These are phyloP conservation scores for Abramis brama DNA, from an alignment of 2,113 vertebrate genomes.

Conservation along the genomic window DNA sequence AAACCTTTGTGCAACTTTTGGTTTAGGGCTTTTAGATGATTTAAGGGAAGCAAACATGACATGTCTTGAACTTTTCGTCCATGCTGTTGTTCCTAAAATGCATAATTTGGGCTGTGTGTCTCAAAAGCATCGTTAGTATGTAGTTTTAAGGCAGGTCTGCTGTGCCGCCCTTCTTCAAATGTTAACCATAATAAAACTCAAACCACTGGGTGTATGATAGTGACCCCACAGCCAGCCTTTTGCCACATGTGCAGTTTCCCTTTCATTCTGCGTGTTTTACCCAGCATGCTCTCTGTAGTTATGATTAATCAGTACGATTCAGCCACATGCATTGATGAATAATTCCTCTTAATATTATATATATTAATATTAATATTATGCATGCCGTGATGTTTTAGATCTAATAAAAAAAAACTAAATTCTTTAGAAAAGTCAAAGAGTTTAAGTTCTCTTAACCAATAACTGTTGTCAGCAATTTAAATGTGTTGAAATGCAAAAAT, in stretches of 20 bases:
- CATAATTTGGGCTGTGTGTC: neutral
- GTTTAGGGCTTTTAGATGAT: neutral
- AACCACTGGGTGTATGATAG: slow-evolving; percentile 1
- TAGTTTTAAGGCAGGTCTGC: neutral
- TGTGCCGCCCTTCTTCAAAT: neutral
- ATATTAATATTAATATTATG: neutral
- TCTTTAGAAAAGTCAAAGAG: neutral
- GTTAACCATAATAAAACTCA: neutral
- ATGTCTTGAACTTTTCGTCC: neutral
- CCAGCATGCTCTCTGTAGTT: neutral
- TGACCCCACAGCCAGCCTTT: neutral
- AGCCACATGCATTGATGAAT: neutral
- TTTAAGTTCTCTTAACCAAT: no score
- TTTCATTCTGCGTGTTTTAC: neutral
- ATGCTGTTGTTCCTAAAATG: neutral
- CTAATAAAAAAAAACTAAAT: neutral
- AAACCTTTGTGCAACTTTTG: neutral
- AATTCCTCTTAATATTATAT: neutral
- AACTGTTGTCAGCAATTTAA: no score
- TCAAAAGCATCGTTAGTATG: neutral
- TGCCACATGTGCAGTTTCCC: neutral
- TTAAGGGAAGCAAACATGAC: neutral
- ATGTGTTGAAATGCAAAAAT: no score
- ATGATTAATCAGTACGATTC: neutral
- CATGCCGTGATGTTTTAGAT: neutral